phyloP scores from a whole-genome alignment of 1,140 invertebrate genomes.

The Trichonephila clavata region DNA sequence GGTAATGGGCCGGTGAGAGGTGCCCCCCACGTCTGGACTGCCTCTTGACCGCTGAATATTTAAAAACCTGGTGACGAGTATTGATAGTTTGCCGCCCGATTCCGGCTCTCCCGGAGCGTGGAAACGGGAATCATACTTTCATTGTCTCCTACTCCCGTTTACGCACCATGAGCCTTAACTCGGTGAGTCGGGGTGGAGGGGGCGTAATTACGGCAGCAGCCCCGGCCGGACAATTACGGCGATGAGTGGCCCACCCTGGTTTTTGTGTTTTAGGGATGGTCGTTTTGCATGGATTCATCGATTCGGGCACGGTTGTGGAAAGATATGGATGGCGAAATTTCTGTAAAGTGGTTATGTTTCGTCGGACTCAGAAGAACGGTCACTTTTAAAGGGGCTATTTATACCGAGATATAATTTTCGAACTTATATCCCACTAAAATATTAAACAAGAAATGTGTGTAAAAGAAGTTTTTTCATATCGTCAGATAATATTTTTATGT shows the following conservation, averaged over 20 bases:
- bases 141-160: conserved; percentile 29
- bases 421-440: too few relatives aligned
- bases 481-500: too few relatives aligned
- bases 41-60: conserved; percentile 43
- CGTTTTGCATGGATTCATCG: neutral
- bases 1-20: conserved; percentile 55
- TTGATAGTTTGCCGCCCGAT: conserved; percentile 41
- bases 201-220: conserved; percentile 29
- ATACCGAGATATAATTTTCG: too few relatives aligned
- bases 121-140: conserved; percentile 56
- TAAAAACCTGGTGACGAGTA: conserved; percentile 56
- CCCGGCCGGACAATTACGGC: conserved; percentile 31
- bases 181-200: neutral
- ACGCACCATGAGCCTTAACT: conserved; percentile 55
- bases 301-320: neutral
- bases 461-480: too few relatives aligned
- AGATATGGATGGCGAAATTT: too few relatives aligned
- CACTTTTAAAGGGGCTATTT: too few relatives aligned
- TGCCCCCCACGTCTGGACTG: neutral
- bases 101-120: conserved; percentile 8
- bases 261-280: neutral
- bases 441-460: too few relatives aligned
- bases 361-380: too few relatives aligned
- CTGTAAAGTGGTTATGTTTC: too few relatives aligned
- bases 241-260: conserved; percentile 28